A percentile compares a stretch with the other conserved stretches of the same genome.
Conservation (phyloP, 2,113 vertebrate species). For the Oceanodroma tethys region DNA sequence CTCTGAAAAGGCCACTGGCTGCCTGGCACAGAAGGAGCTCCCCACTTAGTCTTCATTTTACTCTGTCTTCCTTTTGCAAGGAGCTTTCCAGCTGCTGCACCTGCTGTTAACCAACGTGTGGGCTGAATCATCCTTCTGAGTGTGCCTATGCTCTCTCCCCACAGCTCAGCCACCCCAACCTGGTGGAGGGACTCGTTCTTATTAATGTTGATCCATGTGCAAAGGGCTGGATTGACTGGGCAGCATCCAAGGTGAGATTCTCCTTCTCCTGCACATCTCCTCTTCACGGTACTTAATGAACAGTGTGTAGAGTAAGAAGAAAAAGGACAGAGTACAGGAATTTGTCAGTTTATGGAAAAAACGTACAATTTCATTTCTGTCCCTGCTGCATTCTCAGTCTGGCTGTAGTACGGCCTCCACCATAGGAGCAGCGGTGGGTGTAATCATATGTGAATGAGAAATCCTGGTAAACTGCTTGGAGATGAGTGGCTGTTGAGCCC, state of each 20-base stretch:
- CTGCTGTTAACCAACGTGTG: neutral
- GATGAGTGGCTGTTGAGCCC: neutral
- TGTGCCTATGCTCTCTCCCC: neutral
- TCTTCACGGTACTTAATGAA: neutral
- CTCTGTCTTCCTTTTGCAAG: neutral
- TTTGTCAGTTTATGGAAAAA: neutral
- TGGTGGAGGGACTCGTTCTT: slow-evolving; percentile 92
- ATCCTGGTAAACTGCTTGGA: neutral
- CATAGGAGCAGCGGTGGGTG: neutral
- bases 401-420: neutral
- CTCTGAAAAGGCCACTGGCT: neutral
- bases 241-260: slow-evolving; percentile 87
- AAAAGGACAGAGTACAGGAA: neutral
- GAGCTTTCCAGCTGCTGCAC: neutral
- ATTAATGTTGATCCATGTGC: slow-evolving; percentile 95
- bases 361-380: neutral
- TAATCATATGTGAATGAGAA: neutral
- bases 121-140: neutral
- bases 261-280: neutral
- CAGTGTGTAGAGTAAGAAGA: neutral
- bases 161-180: slow-evolving; percentile 86
- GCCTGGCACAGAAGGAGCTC: neutral
- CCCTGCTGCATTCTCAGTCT: neutral
- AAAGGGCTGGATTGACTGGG: slow-evolving; percentile 98
- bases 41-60: neutral